Conservation (phyloP, 2,888 invertebrate genomes). For the Drosophila birchii region DNA sequence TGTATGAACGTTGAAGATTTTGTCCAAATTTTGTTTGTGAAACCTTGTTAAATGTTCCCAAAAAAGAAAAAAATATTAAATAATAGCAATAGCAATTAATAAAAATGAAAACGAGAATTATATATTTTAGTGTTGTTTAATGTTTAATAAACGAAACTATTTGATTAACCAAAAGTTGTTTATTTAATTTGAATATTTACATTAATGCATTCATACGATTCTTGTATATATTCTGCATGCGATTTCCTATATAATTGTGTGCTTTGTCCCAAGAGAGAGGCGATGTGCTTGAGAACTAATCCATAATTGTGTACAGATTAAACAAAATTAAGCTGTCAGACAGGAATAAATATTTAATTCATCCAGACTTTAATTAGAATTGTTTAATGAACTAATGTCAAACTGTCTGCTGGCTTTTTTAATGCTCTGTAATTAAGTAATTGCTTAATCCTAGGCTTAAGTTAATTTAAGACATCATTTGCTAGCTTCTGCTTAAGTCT, state of each 20-base stretch:
- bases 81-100: constrained; percentile 22
- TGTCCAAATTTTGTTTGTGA: constrained; percentile 37
- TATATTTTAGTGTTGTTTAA: constrained; percentile 65
- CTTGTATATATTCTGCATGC: constrained; percentile 31
- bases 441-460: constrained; percentile 12
- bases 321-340: neutral
- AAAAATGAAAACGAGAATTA: constrained; percentile 49
- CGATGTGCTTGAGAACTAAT: constrained; percentile 38
- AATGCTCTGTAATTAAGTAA: neutral
- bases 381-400: neutral
- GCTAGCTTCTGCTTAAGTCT: constrained; percentile 19
- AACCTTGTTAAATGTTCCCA: constrained; percentile 47
- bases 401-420: neutral
- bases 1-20: constrained; percentile 13
- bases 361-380: neutral
- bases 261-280: constrained; percentile 38
- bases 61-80: constrained; percentile 15
- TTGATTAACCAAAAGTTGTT: constrained; percentile 61
- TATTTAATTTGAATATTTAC: constrained; percentile 41
- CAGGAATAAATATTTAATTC: neutral
- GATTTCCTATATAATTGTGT: constrained; percentile 22
- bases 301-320: constrained; percentile 11
- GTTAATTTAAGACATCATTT: constrained; percentile 7
- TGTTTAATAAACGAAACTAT: constrained; percentile 70
- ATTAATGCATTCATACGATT: constrained; percentile 53